These are phyloP conservation scores for Calidris pugnax DNA, from an alignment of 2,113 vertebrate species.

Conservation along the genomic window DNA sequence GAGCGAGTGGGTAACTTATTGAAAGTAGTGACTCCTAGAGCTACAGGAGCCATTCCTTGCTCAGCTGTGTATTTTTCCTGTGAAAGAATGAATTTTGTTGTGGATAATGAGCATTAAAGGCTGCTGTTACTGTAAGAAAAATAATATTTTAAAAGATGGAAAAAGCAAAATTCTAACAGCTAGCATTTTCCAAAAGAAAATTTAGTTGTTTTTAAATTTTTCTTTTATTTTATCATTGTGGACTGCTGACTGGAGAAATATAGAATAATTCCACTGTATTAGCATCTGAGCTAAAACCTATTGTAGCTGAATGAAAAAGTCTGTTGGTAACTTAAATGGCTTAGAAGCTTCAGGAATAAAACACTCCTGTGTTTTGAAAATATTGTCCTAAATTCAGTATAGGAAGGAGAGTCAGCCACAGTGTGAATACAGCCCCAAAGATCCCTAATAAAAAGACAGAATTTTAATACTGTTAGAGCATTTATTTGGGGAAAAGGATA, in stretches of 20 bases:
- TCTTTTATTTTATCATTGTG: background rate
- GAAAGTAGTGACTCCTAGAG: background rate
- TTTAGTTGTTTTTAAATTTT: rapidly evolving
- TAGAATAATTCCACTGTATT: background rate
- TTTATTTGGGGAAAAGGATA: background rate
- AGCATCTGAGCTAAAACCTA: background rate
- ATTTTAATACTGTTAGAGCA: background rate
- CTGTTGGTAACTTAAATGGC: background rate
- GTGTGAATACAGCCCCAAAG: background rate
- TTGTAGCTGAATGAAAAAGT: background rate
- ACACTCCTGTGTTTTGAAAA: background rate
- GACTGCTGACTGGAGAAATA: background rate
- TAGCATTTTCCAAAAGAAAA: background rate
- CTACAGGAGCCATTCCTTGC: background rate
- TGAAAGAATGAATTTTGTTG: background rate
- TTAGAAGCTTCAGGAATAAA: background rate
- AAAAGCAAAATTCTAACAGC: background rate
- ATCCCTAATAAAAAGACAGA: background rate
- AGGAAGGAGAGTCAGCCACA: background rate
- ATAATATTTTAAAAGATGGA: background rate
- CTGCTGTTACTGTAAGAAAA: background rate
- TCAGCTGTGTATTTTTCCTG: background rate
- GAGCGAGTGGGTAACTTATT: background rate
- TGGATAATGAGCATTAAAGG: background rate
- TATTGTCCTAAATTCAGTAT: background rate